Evolutionary conservation across 2,113 vertebrate species (phyloP), one percentile per base, ranked within the genome.

Genomic region (Upupa epops): DNA sequence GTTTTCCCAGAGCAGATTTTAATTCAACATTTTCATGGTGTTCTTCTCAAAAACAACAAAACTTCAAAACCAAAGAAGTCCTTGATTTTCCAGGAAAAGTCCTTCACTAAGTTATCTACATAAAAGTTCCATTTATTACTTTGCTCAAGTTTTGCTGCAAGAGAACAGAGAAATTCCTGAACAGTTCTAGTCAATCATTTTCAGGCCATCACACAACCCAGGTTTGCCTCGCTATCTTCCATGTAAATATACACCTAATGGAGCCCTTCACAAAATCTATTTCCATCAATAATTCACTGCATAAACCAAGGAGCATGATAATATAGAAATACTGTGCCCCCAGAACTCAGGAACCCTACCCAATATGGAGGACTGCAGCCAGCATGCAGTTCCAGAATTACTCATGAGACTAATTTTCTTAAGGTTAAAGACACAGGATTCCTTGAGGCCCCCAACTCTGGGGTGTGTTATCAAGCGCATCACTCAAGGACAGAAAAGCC

Each of bases 1-100:
- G 61, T 82, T 93, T 89, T 93, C 74, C 83, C 74, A 87, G 32
- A 65, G 22, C 68, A 91, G 52, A 70, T 79, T 85, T 89, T 54
- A 32, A 42, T 55, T 76, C 81, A 66, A 61, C 18, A 32, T 81
- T 91, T 93, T 93, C 61, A 64, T 34, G 18, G 16, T 7, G 5
- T 70, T 83, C 37, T 71, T 54, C 37, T 88, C 37, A 81, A 68
- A 94, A 77, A 24, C 26, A 29, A 51, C 9, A 51, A 73, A 85
- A 1, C 19, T 61, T 86, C 34, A 59, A 80, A 89, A 85, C 8
- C 4, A 77, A 48, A 31, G 17, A 72, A 9, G 12, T 49, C 36
- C 20, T 95, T 0, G 2, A 37, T 46, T 80, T 92, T 48, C 59
- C 26, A 70, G 34, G 25, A 88, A 92, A 86, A n/a, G 29, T 80